A percentile compares a stretch with the other conserved stretches of the same genome.
Conservation (phyloP, 2,888 invertebrate genomes). For the Alsophila aescularia region DNA sequence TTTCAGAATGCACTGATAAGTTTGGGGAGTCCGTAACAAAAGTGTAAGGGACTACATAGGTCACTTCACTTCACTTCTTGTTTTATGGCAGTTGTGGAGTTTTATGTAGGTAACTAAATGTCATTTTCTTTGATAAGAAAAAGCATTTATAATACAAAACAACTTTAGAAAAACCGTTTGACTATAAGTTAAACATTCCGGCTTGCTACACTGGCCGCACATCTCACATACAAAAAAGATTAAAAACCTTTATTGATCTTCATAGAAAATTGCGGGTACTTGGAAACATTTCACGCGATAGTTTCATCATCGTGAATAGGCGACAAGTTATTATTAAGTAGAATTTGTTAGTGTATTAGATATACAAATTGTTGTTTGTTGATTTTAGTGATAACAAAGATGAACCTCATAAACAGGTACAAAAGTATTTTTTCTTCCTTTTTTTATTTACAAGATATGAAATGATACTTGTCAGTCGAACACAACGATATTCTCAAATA, state of each 20-base stretch:
- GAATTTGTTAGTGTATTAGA: background rate
- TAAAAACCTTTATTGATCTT: background rate
- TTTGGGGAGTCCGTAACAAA: too few species aligned
- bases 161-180: constrained; percentile 17
- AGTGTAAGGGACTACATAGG: background rate
- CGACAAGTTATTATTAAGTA: constrained; percentile 2
- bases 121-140: background rate
- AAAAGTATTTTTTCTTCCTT: constrained; percentile 69
- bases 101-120: too few species aligned
- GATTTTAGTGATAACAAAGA: constrained; percentile 48
- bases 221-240: background rate
- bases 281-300: background rate
- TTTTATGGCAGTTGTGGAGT: background rate
- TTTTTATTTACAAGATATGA: constrained; percentile 70
- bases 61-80: too few species aligned
- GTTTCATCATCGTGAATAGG: constrained; percentile 10
- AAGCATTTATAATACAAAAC: constrained; percentile 6
- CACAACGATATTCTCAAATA: constrained; percentile 45
- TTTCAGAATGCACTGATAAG: too few species aligned
- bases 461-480: constrained; percentile 45
- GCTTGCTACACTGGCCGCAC: background rate
- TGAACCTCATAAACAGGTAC: constrained; percentile 75
- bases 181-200: background rate
- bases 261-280: constrained; percentile 1
- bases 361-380: background rate